phyloP scores from a whole-genome alignment of 2,113 vertebrate species.

The Ahaetulla prasina region DNA sequence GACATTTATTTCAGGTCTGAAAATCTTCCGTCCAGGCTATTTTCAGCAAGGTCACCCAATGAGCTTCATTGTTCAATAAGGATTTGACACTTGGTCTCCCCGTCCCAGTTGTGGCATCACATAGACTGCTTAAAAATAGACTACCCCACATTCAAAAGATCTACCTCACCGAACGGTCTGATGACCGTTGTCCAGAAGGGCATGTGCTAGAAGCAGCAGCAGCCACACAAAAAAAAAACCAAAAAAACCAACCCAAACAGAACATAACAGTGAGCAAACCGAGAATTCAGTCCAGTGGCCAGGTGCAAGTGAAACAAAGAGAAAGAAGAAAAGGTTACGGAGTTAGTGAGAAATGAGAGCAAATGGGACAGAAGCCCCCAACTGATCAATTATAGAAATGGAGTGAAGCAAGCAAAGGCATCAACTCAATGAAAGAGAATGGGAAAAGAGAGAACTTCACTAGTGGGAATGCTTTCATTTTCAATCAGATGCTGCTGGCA shows the following conservation, averaged over 20 bases:
- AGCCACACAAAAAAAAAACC: too few relatives aligned
- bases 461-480: constrained; percentile 2
- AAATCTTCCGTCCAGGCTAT: not conserved
- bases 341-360: not conserved
- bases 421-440: not conserved
- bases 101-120: not conserved
- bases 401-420: not conserved
- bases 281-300: not conserved
- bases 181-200: not conserved
- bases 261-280: not conserved
- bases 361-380: not conserved
- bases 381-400: constrained; percentile 4
- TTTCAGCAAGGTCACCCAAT: not conserved
- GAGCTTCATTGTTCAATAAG: not conserved
- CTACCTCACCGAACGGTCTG: not conserved
- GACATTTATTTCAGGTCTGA: not conserved
- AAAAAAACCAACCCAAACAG: not conserved
- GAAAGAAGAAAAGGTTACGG: not conserved
- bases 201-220: not conserved
- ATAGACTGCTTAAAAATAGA: not conserved
- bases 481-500: not conserved
- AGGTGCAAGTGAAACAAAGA: not conserved
- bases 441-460: not conserved
- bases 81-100: not conserved
- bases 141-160: not conserved